These are phyloP conservation scores for Anthonomus grandis DNA, from an alignment of 1,140 invertebrate genomes.

Conservation along the genomic window DNA sequence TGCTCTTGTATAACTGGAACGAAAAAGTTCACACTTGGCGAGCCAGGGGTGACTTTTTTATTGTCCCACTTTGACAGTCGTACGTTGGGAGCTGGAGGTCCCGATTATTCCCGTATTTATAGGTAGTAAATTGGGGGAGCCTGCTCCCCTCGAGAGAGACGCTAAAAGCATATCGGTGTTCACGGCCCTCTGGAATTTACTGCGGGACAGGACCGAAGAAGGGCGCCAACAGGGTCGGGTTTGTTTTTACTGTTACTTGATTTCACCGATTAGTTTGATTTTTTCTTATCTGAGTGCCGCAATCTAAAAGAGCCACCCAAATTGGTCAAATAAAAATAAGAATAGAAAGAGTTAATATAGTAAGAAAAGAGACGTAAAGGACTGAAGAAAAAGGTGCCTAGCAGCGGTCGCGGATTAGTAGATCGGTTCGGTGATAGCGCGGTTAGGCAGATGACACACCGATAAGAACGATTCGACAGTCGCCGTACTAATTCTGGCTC, in stretches of 20 bases:
- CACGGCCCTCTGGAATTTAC: conserved; percentile 3
- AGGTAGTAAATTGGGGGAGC: conserved; percentile 15
- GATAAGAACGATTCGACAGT: conserved; percentile 18
- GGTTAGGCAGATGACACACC: conserved; percentile 19
- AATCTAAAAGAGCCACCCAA: too few species aligned
- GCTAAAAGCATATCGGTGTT: conserved; percentile 24
- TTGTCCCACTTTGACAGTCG: not conserved
- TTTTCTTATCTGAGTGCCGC: too few species aligned
- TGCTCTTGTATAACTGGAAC: too few species aligned
- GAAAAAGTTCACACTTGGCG: too few species aligned
- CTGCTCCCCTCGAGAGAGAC: conserved; percentile 3
- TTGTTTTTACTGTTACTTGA: too few species aligned
- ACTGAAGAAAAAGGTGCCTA: conserved; percentile 17
- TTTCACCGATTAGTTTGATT: too few species aligned
- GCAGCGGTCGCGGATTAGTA: conserved; percentile 15
- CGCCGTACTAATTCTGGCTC: conserved; percentile 19
- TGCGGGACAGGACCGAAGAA: conserved; percentile 4
- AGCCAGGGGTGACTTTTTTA: conserved; percentile 7
- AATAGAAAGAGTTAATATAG: conserved; percentile 1
- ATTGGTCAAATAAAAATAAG: too few species aligned
- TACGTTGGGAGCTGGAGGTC: not conserved
- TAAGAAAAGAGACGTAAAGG: conserved; percentile 11
- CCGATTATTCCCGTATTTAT: conserved; percentile 18
- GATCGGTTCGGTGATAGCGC: conserved; percentile 12
- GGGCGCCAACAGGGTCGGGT: too few species aligned